These are phyloP conservation scores for Drosophila quasianomalipes DNA, from an alignment of 2,888 invertebrate species.

Conservation along the genomic window DNA sequence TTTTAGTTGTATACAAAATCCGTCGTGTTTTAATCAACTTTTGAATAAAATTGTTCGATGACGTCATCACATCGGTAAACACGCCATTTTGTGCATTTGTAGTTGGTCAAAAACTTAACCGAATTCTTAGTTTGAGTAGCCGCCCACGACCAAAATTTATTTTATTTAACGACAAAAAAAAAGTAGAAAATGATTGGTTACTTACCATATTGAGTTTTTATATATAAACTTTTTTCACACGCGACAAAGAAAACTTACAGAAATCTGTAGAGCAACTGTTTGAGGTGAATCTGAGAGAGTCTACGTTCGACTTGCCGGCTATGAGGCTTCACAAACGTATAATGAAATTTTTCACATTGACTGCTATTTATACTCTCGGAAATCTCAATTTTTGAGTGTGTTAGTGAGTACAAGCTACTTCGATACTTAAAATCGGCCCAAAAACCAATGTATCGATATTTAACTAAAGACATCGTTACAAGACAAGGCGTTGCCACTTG, in stretches of 20 bases:
- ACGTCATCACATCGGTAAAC: conserved; percentile 60
- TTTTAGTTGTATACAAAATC: neutral
- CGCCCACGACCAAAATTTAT: neutral
- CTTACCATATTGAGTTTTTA: conserved; percentile 84
- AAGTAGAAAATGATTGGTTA: conserved; percentile 3
- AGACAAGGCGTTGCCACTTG: conserved; percentile 25
- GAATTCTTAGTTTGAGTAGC: neutral
- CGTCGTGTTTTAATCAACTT: neutral
- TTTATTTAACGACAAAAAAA: neutral
- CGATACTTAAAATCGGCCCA: neutral
- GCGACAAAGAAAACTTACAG: conserved; percentile 76
- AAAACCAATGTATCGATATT: conserved; percentile 36
- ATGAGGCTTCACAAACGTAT: conserved; percentile 90
- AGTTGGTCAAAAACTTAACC: neutral
- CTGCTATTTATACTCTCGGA: conserved; percentile 87
- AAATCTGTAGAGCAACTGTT: conserved; percentile 56
- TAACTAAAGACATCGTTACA: neutral
- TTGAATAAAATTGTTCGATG: conserved; percentile 29
- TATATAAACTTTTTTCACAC: conserved; percentile 66
- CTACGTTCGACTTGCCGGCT: conserved; percentile 88
- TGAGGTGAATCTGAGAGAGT: conserved; percentile 54
- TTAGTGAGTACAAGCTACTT: conserved; percentile 43
- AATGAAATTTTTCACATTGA: conserved; percentile 86
- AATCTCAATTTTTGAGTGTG: conserved; percentile 19
- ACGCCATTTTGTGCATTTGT: conserved; percentile 53